A percentile compares a stretch with the other conserved stretches of the same genome.
Conservation (phyloP, 2,888 invertebrate genomes). For the Piscicola geometra region DNA sequence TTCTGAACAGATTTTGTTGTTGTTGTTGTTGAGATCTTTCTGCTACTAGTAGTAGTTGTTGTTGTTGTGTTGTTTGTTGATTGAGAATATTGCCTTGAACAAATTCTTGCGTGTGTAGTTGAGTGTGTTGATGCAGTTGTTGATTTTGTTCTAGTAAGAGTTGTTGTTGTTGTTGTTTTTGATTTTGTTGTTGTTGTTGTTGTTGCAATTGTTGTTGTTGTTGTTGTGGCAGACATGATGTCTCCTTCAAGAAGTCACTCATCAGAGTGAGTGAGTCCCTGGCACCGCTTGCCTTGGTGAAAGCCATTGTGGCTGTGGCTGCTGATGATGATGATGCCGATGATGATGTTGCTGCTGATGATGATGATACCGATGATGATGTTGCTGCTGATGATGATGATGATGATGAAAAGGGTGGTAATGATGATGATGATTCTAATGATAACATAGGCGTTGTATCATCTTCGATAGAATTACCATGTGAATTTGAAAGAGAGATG, state of each 20-base stretch:
- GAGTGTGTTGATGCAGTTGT: background rate
- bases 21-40: background rate
- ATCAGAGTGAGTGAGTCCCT: background rate
- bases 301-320: background rate
- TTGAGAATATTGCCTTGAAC: conserved; percentile 10
- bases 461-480: too few species aligned
- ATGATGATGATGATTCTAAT: background rate
- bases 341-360: background rate
- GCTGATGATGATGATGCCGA: background rate
- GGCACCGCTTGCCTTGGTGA: background rate
- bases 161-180: background rate
- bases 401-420: background rate
- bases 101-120: too few species aligned
- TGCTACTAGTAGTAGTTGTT: background rate
- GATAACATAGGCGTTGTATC: too few species aligned
- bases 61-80: background rate
- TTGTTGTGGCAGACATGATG: background rate
- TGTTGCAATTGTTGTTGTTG: background rate
- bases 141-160: background rate
- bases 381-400: background rate
- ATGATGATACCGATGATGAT: background rate
- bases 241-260: background rate
- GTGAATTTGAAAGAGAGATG: too few species aligned
- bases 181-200: background rate
- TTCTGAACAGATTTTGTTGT: background rate